Conservation (phyloP, 2,888 invertebrate species). For the Lymantria monacha region DNA sequence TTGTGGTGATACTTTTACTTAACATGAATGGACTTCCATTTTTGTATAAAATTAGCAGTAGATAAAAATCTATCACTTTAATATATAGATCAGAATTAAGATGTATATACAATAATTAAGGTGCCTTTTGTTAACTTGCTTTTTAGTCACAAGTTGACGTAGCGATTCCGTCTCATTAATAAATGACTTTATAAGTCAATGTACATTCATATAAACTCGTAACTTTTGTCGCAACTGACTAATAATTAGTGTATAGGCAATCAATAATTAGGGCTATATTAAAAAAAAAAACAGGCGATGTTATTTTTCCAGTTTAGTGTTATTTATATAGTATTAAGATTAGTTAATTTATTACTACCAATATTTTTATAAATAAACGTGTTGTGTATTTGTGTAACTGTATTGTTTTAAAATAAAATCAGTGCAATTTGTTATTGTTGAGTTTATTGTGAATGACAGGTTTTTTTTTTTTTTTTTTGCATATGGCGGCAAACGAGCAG, state of each 20-base stretch:
- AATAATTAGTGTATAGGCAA: slow-evolving; percentile 19
- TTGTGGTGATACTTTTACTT: neutral
- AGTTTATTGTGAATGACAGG: too few relatives aligned
- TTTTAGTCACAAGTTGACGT: slow-evolving; percentile 2
- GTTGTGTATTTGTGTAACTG: slow-evolving; percentile 64
- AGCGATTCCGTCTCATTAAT: slow-evolving; percentile 13
- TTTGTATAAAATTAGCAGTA: slow-evolving; percentile 6
- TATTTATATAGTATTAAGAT: slow-evolving; percentile 36
- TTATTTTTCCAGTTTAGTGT: slow-evolving; percentile 58
- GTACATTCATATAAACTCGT: slow-evolving; percentile 17
- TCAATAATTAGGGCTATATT: slow-evolving; percentile 19
- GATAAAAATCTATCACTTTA: neutral
- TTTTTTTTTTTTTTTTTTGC: too few relatives aligned
- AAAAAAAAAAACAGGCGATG: slow-evolving; percentile 28
- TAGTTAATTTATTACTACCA: slow-evolving; percentile 46
- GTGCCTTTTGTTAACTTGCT: slow-evolving; percentile 3
- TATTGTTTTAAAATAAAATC: slow-evolving; percentile 48
- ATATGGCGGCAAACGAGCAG: too few relatives aligned
- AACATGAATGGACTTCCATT: slow-evolving; percentile 7
- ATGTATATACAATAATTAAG: neutral
- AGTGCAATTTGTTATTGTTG: slow-evolving; percentile 30
- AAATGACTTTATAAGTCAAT: slow-evolving; percentile 13
- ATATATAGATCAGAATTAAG: neutral
- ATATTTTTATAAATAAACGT: slow-evolving; percentile 72
- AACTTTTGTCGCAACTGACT: slow-evolving; percentile 1